A percentile compares a stretch with the other conserved stretches of the same genome.
These are phyloP conservation scores for Phaedon cochleariae DNA, from an alignment of 2,888 invertebrate species.

Conservation along the genomic window DNA sequence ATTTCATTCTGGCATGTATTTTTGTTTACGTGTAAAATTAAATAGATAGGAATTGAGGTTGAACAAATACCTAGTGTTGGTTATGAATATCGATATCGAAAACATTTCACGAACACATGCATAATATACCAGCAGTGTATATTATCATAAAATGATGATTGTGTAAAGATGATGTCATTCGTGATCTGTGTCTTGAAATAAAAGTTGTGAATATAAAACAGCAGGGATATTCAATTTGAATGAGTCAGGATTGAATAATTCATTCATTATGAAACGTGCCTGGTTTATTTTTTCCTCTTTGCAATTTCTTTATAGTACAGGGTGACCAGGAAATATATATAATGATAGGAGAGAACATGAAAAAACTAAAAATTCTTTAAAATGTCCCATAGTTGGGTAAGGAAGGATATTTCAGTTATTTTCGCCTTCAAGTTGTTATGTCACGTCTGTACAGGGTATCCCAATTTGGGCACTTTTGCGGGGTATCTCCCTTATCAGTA, in stretches of 20 bases:
- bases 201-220: not conserved
- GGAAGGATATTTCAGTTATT: too few species aligned
- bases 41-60: conserved; percentile 2
- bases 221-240: not conserved
- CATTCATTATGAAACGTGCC: not conserved
- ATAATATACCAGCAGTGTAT: not conserved
- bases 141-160: not conserved
- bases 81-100: not conserved
- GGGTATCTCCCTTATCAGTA: too few species aligned
- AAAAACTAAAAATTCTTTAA: too few species aligned
- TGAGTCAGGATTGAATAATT: not conserved
- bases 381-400: too few species aligned
- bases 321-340: too few species aligned
- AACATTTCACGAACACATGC: not conserved
- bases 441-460: too few species aligned
- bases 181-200: not conserved
- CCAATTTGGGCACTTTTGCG: too few species aligned
- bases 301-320: too few species aligned
- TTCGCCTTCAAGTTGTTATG: too few species aligned
- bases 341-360: too few species aligned
- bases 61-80: not conserved
- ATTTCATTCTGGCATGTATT: not conserved
- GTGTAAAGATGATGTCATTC: not conserved
- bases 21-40: not conserved
- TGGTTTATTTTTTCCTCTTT: too few species aligned